Evolutionary conservation across 1,140 invertebrate species (phyloP).

Genomic region (Saccostrea glomerata): DNA sequence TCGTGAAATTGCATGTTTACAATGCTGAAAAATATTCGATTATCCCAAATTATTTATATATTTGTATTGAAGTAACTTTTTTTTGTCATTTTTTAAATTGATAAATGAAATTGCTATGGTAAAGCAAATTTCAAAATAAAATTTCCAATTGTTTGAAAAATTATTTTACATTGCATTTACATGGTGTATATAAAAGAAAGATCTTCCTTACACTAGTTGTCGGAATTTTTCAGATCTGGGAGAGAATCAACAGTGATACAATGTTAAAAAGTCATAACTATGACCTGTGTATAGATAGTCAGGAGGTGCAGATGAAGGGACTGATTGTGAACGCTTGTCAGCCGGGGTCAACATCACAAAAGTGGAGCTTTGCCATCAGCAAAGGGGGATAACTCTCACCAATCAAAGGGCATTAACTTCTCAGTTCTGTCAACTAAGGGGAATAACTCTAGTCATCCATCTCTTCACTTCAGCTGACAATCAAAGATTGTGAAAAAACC

Average conservation of each 20-base stretch:
- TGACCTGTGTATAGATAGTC: conserved; percentile 90
- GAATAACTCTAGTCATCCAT: conserved; percentile 29
- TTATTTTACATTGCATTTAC: too few relatives aligned
- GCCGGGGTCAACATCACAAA: conserved; percentile 83
- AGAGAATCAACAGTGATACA: conserved; percentile 84
- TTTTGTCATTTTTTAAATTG: too few relatives aligned
- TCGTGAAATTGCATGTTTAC: too few relatives aligned
- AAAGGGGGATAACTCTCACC: conserved; percentile 25
- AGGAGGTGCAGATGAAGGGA: conserved; percentile 83
- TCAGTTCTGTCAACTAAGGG: conserved; percentile 57
- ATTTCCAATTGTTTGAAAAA: too few relatives aligned
- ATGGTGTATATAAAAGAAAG: too few relatives aligned
- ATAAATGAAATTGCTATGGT: too few relatives aligned
- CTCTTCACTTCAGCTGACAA: not conserved
- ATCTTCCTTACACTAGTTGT: too few relatives aligned
- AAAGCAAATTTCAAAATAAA: too few relatives aligned
- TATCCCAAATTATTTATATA: too few relatives aligned
- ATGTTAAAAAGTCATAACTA: conserved; percentile 87
- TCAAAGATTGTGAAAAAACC: not conserved
- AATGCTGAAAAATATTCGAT: too few relatives aligned
- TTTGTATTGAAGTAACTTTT: too few relatives aligned
- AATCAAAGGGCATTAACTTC: conserved; percentile 49
- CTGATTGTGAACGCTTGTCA: conserved; percentile 87
- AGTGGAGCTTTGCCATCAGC: conserved; percentile 81
- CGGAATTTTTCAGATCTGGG: conserved; percentile 84